These are phyloP conservation scores for Deroplatys truncata DNA, from an alignment of 2,888 invertebrate species.

Conservation along the genomic window DNA sequence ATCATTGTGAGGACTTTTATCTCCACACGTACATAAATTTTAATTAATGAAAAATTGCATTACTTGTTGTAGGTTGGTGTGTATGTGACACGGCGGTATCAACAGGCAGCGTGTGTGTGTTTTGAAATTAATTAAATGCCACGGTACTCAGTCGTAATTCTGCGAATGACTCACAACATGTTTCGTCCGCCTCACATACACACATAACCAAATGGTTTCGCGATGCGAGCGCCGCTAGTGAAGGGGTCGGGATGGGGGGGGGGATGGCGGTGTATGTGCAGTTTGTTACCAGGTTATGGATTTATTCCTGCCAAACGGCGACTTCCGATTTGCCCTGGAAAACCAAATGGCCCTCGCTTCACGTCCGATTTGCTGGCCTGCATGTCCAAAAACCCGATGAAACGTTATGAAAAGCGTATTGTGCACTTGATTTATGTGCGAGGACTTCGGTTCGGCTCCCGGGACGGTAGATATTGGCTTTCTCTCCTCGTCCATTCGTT, in stretches of 20 bases:
- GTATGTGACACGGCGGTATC: not conserved
- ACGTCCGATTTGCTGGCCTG: not conserved
- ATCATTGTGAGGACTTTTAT: not conserved
- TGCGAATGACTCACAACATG: slow-evolving; percentile 1
- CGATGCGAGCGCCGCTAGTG: not conserved
- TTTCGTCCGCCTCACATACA: slow-evolving; percentile 11
- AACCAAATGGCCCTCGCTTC: not conserved
- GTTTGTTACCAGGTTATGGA: not conserved
- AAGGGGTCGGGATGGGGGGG: slow-evolving; percentile 20
- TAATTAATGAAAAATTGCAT: slow-evolving; percentile 16
- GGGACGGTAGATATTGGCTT: not conserved
- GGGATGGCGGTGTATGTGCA: slow-evolving; percentile 3
- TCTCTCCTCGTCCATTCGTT: not conserved
- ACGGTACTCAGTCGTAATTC: not conserved
- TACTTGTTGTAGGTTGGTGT: not conserved
- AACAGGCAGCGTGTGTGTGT: not conserved
- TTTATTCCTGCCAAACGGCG: not conserved
- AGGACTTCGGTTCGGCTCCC: not conserved
- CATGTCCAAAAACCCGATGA: not conserved
- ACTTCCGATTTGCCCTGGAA: not conserved
- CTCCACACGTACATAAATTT: not conserved
- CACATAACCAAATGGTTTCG: slow-evolving; percentile 2
- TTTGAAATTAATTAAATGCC: slow-evolving; percentile 14
- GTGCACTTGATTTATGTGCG: not conserved
- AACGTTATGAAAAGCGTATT: not conserved